These are phyloP conservation scores for Timema podura DNA, from an alignment of 2,888 invertebrate species.

Conservation along the genomic window DNA sequence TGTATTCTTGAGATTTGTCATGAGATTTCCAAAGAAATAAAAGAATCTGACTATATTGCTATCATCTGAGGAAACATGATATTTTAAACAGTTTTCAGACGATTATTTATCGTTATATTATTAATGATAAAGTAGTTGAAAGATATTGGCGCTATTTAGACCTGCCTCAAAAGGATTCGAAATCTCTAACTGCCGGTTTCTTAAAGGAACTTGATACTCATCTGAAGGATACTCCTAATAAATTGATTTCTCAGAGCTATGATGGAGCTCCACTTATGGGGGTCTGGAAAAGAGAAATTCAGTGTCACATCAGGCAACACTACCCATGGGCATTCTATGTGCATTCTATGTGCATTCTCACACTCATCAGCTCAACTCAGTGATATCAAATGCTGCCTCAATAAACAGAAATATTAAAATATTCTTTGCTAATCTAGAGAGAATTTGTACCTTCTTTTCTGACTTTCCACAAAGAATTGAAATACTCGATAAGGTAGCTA, in stretches of 20 bases:
- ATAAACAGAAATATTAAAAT: constrained; percentile 35
- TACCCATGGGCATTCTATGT: too few relatives aligned
- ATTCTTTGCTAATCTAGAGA: constrained; percentile 37
- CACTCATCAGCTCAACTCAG: constrained; percentile 34
- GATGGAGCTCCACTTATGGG: constrained; percentile 38
- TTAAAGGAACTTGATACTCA: constrained; percentile 27
- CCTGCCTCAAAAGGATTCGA: constrained; percentile 31
- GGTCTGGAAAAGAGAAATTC: constrained; percentile 35
- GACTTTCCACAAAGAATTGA: constrained; percentile 33
- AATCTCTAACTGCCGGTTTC: constrained; percentile 27
- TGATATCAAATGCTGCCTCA: constrained; percentile 35
- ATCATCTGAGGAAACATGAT: constrained; percentile 40
- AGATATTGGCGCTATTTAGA: constrained; percentile 37
- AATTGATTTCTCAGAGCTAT: constrained; percentile 37
- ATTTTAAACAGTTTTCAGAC: too few relatives aligned
- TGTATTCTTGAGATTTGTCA: constrained; percentile 38
- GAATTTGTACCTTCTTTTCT: constrained; percentile 37
- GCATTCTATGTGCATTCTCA: constrained; percentile 37
- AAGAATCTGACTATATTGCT: constrained; percentile 38
- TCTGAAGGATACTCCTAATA: constrained; percentile 26
- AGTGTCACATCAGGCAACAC: constrained; percentile 35
- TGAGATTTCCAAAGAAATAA: constrained; percentile 34
- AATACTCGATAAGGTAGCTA: constrained; percentile 33
- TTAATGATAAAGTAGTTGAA: constrained; percentile 33
- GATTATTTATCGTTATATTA: too few relatives aligned